A percentile compares a stretch with the other conserved stretches of the same genome.
These are phyloP conservation scores for Deilephila porcellus DNA, from an alignment of 2,888 invertebrate species.

Conservation along the genomic window DNA sequence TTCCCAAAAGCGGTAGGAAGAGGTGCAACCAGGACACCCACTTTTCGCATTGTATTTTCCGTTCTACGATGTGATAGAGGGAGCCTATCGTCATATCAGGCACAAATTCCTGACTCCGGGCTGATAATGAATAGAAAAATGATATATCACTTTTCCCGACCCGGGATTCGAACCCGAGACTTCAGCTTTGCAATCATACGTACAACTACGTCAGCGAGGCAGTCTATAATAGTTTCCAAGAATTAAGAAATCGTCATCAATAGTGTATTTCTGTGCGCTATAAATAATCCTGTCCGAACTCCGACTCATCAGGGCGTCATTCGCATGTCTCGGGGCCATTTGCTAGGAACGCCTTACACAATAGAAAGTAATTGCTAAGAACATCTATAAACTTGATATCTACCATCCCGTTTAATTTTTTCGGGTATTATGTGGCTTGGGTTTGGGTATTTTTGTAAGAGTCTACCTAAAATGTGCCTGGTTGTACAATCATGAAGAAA, in stretches of 20 bases:
- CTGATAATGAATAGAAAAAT: too few species aligned
- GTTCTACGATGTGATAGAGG: too few species aligned
- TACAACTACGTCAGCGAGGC: not conserved
- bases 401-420: too few species aligned
- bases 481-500: too few species aligned
- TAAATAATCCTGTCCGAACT: not conserved
- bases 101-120: too few species aligned
- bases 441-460: too few species aligned
- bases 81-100: too few species aligned
- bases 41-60: not conserved
- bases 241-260: not conserved
- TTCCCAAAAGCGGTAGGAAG: too few species aligned
- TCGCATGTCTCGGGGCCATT: not conserved
- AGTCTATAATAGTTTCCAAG: not conserved
- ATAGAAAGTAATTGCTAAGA: slow-evolving; percentile 4
- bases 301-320: slow-evolving; percentile 4
- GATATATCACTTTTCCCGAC: too few species aligned
- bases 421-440: too few species aligned
- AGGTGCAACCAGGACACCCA: too few species aligned
- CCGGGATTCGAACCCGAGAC: not conserved
- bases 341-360: not conserved
- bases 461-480: too few species aligned
- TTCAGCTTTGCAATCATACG: not conserved
- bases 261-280: not conserved
- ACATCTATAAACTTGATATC: not conserved